Base-by-base conservation (phyloP, 2,888 invertebrate genomes). In the Leucania comma region DNA sequence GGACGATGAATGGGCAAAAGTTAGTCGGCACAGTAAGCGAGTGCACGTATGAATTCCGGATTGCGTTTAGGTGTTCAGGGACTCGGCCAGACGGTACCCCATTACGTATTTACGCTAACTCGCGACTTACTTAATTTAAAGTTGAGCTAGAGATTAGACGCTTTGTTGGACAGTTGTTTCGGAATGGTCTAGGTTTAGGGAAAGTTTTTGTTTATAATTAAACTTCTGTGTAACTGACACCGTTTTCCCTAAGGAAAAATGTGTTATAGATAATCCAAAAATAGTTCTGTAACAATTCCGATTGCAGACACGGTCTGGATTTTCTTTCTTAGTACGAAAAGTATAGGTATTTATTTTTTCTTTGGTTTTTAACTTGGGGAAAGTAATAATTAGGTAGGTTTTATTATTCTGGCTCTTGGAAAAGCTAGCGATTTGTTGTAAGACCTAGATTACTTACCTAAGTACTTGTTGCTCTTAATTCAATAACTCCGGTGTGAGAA, bases 1-100 rank as follows among this genome's bases (percentile, higher is more conserved):
- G 17, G 10, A 35, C 17, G 12, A 75, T 79, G 53, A 61, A 48
- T n/a, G 69, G 63, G 68, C 79, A 75, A 84, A 87, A 84, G 73
- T 83, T 86, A 70, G 60, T 26, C 38, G 71, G 68, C 67, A 75
- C 63, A 72, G 78, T 78, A 75, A 75, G 69, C 68, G 68, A 78
- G 75, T 79, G 76, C 74, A 79, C 76, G 73, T 86, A 86, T 87
- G 83, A 88, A 89, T 88, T 85, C 83, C 83, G 83, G 83, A 88
- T 87, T 83, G 81, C 75, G 75, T 86, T 83, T 78, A 84, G 82
- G 70, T 81, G 81, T 83, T 82, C 72, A 65, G 71, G 66, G 72
- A 83, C 62, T 38, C 38, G 64, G 48, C 81, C 64, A 81, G 81
- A 81, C 72, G 51, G 73, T 56, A 42, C 64, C 66, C 51, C 66